Evolutionary conservation across 2,888 invertebrate species (phyloP).

Genomic region (Phengaris alcon): DNA sequence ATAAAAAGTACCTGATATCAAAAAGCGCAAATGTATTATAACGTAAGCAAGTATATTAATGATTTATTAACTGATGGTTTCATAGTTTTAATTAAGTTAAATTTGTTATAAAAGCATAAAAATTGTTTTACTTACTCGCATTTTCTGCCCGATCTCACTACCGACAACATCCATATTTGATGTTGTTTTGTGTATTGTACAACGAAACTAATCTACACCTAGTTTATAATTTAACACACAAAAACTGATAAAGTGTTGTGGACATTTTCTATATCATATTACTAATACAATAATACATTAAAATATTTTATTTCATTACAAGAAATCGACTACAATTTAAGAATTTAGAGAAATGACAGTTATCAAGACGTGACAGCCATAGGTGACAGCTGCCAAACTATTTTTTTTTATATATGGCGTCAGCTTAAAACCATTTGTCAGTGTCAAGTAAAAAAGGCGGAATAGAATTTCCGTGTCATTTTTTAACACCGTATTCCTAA

Average conservation of each 20-base stretch:
- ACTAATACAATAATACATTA: not conserved
- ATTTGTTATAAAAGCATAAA: not conserved
- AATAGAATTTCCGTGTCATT: too few relatives aligned
- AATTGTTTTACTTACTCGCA: slow-evolving; percentile 81
- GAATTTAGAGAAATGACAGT: not conserved
- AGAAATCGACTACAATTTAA: not conserved
- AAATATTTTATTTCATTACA: not conserved
- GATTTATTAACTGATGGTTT: not conserved
- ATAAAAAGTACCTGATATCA: not conserved
- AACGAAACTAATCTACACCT: not conserved
- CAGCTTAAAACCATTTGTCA: too few relatives aligned
- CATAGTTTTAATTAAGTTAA: not conserved
- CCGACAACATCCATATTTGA: slow-evolving; percentile 87
- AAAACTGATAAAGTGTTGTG: not conserved
- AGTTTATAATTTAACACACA: not conserved
- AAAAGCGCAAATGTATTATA: not conserved
- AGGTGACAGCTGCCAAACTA: not conserved
- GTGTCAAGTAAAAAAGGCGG: too few relatives aligned
- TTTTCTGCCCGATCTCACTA: slow-evolving; percentile 92
- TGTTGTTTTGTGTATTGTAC: slow-evolving; percentile 30
- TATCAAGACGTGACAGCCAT: not conserved
- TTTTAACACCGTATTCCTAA: too few relatives aligned
- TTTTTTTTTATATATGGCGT: too few relatives aligned
- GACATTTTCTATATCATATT: not conserved
- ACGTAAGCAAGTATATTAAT: not conserved